Percentiles rank a stretch among this genome's conserved stretches.
phyloP scores from a whole-genome alignment of 2,888 invertebrate species.

The Rhamphomyia laevipes region DNA sequence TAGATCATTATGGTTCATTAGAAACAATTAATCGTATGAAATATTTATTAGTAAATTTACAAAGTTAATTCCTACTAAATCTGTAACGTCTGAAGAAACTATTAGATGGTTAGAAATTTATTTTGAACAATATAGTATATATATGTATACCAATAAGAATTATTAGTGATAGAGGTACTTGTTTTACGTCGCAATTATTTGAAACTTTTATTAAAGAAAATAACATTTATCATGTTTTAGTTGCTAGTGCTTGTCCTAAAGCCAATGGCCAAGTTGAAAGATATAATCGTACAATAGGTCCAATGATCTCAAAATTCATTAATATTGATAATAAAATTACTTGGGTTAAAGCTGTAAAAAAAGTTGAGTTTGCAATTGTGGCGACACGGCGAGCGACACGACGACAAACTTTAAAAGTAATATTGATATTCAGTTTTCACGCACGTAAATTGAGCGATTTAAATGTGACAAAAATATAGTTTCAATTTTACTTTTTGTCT shows the following conservation, averaged over 20 bases:
- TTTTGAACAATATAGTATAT: slow-evolving; percentile 15
- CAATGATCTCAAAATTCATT: slow-evolving; percentile 14
- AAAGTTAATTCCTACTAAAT: slow-evolving; percentile 7
- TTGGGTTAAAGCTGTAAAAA: slow-evolving; percentile 9
- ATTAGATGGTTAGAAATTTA: slow-evolving; percentile 11
- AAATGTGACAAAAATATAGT: too few relatives aligned
- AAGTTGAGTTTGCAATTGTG: slow-evolving; percentile 19
- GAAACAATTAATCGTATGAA: slow-evolving; percentile 6
- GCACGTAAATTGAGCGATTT: too few relatives aligned
- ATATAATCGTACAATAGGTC: slow-evolving; percentile 13
- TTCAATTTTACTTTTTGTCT: too few relatives aligned
- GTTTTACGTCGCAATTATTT: slow-evolving; percentile 17
- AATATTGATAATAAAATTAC: background rate
- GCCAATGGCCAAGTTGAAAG: slow-evolving; percentile 19
- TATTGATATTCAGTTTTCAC: too few relatives aligned
- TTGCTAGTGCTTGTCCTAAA: slow-evolving; percentile 15
- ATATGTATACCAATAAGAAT: slow-evolving; percentile 12
- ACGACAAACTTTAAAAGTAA: too few relatives aligned
- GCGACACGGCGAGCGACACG: too few relatives aligned
- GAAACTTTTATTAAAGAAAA: slow-evolving; percentile 9
- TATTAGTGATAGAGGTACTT: slow-evolving; percentile 15
- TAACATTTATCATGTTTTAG: slow-evolving; percentile 11
- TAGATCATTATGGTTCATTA: slow-evolving; percentile 11
- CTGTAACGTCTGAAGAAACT: slow-evolving; percentile 16
- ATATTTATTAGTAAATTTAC: slow-evolving; percentile 13